phyloP scores from a whole-genome alignment of 1,140 invertebrate genomes.

The Papilio dardanus region DNA sequence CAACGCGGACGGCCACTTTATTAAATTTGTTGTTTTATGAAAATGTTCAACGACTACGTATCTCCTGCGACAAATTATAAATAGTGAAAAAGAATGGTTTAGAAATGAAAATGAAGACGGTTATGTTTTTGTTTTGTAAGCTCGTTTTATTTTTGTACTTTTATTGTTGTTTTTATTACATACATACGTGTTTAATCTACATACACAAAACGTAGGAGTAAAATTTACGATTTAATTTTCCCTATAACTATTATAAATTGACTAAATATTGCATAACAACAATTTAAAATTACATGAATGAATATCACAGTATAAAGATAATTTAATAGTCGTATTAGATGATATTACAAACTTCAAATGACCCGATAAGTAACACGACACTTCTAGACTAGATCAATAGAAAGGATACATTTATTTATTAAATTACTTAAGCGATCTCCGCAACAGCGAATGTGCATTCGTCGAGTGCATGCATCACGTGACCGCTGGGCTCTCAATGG shows the following conservation, averaged over 20 bases:
- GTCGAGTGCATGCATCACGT: constrained; percentile 28
- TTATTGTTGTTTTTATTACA: neutral
- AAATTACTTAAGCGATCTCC: constrained; percentile 25
- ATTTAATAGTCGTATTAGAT: neutral
- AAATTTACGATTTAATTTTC: neutral
- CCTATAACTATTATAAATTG: neutral
- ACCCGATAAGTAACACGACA: constrained; percentile 12
- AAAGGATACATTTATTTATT: constrained; percentile 32
- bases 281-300: neutral
- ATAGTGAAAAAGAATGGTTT: constrained; percentile 36
- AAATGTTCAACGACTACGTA: constrained; percentile 61
- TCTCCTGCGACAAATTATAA: constrained; percentile 64
- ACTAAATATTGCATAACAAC: neutral
- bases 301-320: neutral
- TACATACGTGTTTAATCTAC: neutral
- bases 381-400: constrained; percentile 7
- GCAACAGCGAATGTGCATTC: constrained; percentile 34
- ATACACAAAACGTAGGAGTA: neutral
- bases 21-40: constrained; percentile 80
- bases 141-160: neutral
- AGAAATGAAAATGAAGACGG: constrained; percentile 37
- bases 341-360: constrained; percentile 9
- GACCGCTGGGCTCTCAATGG: constrained; percentile 28
- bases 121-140: constrained; percentile 31
- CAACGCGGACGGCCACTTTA: constrained; percentile 75